Evolutionary conservation across 1,140 invertebrate species (phyloP), one percentile per base, ranked within the genome.

Genomic region (Asobara japonica): DNA sequence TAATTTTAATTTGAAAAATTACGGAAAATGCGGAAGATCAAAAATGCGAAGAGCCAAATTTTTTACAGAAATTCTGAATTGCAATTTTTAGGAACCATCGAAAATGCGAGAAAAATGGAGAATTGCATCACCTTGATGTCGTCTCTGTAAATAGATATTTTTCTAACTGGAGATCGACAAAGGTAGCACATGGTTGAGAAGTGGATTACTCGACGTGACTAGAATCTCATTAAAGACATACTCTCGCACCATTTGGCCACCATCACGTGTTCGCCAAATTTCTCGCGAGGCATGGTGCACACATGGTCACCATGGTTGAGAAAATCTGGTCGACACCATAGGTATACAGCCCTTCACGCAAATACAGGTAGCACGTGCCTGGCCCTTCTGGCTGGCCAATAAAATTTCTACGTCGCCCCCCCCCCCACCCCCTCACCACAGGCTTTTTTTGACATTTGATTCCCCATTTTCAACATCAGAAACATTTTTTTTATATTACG

Each of bases 211-310:
- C 65, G 65, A 78, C 77, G 77, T 80, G 78, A 76, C 74, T 22
- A 18, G 78, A 78, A 80, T 80, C 74, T 77, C 77, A 80, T 80
- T 78, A 77, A 76, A 77, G 65, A 62, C n/a, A n/a, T 76, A 25
- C 10, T 73, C 71, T 36, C 41, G 41, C 18, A 60, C 38, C 31
- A 60, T 18, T 41, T 72, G 27, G 20, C 5, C 45, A 38, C 45
- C 69, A 61, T 38, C 78, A 79, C 73, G 71, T 79, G 78, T 25
- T 75, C 31, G 74, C 72, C 74, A 76, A 78, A 79, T 79, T 74
- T 71, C 72, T 20, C 11, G 36, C 29, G 65, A 70, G 38, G 71
- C 29, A 62, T 65, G 56, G 64, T 27, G 29, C 29, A 70, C 60
- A 64, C 48, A 68, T 70, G 64, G 36, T 66, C 33, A 11, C 51